Conservation (phyloP, 1,140 invertebrate species). For the Bombus pyrosoma region DNA sequence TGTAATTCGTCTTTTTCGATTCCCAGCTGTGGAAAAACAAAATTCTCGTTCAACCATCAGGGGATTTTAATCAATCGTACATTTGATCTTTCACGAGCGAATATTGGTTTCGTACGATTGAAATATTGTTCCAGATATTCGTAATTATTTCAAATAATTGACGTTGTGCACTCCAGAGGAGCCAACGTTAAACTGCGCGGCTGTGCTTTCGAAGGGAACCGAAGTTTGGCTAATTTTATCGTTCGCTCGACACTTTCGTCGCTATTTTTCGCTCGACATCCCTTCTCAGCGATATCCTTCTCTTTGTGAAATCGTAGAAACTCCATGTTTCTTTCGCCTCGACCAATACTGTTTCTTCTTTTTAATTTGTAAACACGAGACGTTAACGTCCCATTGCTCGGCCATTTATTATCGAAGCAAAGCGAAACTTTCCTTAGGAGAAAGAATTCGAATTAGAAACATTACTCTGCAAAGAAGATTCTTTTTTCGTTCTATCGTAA, state of each 20-base stretch:
- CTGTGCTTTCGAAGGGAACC: neutral
- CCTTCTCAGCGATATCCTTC: no score
- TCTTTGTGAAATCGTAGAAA: neutral
- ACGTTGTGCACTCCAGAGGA: neutral
- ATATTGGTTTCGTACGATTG: no score
- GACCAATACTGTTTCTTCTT: neutral
- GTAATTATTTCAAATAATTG: neutral
- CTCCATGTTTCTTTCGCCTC: neutral
- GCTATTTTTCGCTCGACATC: neutral
- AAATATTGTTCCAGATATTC: neutral
- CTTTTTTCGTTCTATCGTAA: neutral
- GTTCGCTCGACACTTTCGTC: no score
- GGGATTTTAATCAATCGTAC: neutral
- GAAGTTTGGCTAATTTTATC: slow-evolving; percentile 2
- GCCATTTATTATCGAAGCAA: no score
- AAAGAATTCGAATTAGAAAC: neutral
- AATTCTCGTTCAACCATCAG: neutral
- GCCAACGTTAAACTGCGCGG: neutral
- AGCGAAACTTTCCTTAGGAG: neutral
- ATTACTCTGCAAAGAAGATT: neutral
- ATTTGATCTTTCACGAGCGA: neutral
- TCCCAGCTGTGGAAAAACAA: no score
- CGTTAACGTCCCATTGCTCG: no score
- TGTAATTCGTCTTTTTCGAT: no score
- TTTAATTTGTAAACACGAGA: no score